Evolutionary conservation across 2,113 vertebrate species (phyloP).

Genomic region (Gambusia affinis): DNA sequence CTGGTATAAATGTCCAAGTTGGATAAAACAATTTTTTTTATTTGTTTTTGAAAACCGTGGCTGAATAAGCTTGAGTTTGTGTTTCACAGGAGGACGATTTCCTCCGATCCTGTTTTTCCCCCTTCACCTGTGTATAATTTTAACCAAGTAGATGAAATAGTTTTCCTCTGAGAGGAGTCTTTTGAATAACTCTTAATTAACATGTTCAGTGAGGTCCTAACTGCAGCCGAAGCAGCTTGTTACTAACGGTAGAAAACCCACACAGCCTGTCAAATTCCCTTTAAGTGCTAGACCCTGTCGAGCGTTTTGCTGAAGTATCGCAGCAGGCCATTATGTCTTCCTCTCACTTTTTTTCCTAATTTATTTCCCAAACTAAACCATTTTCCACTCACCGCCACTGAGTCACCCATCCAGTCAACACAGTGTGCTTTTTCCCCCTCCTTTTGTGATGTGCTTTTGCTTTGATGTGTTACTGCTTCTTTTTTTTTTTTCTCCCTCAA

Average conservation of each 20-base stretch:
- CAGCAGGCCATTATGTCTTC: slow-evolving; percentile 42
- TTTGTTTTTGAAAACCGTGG: slow-evolving; percentile 52
- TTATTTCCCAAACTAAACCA: slow-evolving; percentile 61
- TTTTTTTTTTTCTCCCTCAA: slow-evolving; percentile 69
- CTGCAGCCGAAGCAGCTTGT: slow-evolving; percentile 36
- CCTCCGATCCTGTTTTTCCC: slow-evolving; percentile 21
- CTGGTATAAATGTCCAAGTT: slow-evolving; percentile 34
- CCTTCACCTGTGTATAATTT: slow-evolving; percentile 39
- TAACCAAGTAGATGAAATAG: slow-evolving; percentile 17
- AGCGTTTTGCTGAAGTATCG: slow-evolving; percentile 48
- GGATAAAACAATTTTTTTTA: slow-evolving; percentile 16
- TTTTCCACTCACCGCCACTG: slow-evolving; percentile 58
- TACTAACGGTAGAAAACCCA: slow-evolving; percentile 17
- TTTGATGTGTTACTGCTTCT: slow-evolving; percentile 56
- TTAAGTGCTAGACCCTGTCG: slow-evolving; percentile 20
- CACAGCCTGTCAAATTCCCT: slow-evolving; percentile 39
- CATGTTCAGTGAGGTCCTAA: slow-evolving; percentile 23
- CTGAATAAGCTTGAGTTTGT: slow-evolving; percentile 69
- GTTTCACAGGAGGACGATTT: slow-evolving; percentile 42
- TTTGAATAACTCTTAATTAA: slow-evolving; percentile 54
- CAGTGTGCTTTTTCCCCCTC: slow-evolving; percentile 34
- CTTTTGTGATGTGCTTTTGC: slow-evolving; percentile 65
- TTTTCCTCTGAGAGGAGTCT: slow-evolving; percentile 36
- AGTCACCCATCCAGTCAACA: slow-evolving; percentile 55
- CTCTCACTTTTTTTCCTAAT: slow-evolving; percentile 49